Evolutionary conservation across 1,140 invertebrate genomes (phyloP), one percentile per base, ranked within the genome.

Genomic region (Leguminivora glycinivorella): DNA sequence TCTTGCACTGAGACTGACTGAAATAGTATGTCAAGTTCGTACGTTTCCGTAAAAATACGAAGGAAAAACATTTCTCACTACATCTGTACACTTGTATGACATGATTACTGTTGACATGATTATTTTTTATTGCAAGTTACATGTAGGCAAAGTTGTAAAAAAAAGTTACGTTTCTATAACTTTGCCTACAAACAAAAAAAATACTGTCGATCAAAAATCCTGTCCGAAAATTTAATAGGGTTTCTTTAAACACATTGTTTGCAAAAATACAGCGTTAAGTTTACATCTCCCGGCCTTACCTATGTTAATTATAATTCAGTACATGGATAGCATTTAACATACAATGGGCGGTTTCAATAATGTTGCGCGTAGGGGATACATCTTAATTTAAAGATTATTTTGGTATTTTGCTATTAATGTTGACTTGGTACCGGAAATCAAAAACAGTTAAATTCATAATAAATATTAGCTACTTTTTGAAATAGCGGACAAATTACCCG

Each of bases 291-390:
- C 73, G 71, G 71, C 68, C 74, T 81, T 75, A 79, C 70, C 67
- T 69, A 38, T 67, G 31, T 74, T 72, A 72, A 47, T 67, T 68
- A 70, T 67, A 75, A 73, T 67, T 81, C 75, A 77, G 79, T 81
- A 81, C 77, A 75, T 66, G 76, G 76, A 70, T 77, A 80, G 75
- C 78, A 47, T 74, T 77, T 78, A 74, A 72, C 77, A 75, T 73
- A 76, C 78, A 66, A 82, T 82, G 80, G 80, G 78, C 80, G 80
- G 80, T 79, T 82, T 82, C 78, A 69, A 73, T 75, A 74, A 67
- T 74, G 71, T 67, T 72, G 34, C 17, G 9, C 58, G 58, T 29
- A 6, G 25, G 26, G 25, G 29, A 17, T 63, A 29, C 5, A 29
- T n/a, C 26, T 12, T 63, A 29, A 29, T 29, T 63, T 19, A 29